Evolutionary conservation across 2,888 invertebrate species (phyloP), one percentile per base, ranked within the genome.

Genomic region (Xestia ashworthii): DNA sequence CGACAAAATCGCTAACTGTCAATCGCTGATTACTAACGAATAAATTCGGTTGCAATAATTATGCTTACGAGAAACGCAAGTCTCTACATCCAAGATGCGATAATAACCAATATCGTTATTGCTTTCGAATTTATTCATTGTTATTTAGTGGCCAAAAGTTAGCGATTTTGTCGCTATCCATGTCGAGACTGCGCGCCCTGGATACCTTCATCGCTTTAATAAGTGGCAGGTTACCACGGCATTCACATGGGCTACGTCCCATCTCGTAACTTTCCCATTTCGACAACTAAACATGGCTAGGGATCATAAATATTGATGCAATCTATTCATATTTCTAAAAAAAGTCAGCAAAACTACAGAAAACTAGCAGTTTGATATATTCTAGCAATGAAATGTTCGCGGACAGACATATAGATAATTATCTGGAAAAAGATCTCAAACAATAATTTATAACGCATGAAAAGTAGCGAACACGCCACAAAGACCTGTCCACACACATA

Each of bases 401-500:
- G 22, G 32, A 32, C 44, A n/a, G 9, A 58, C 55, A 75, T 25
- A 46, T 19, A 38, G 46, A 38, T 32, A 25, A 38, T 74, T 66
- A 14, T 78, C 25, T 50, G 12, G 50, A 46, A 46, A 58, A 16
- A 53, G 44, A 78, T 44, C 32, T n/a, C 41, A 58, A 55, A 48
- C 58, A 19, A 58, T 69, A 58, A 38, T 73, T 72, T 41, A 68
- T 58, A 46, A 44, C 14, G 38, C 32, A 44, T 19, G 25, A 69
- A 53, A 82, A 70, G 69, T 71, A 68, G 58, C 70, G 55, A 60
- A 70, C 64, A 64, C 62, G 60, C 53, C 19, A 48, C 64, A 74
- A 58, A 48, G 68, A 38, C 11, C 70, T 67, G 62, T 70, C 58
- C 44, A 74, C 44, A 84, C 64, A 81, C 62, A 50, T 38, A 68